Base-by-base conservation (phyloP, 2,797 vertebrate species). In the Alfaro cultratus region DNA sequence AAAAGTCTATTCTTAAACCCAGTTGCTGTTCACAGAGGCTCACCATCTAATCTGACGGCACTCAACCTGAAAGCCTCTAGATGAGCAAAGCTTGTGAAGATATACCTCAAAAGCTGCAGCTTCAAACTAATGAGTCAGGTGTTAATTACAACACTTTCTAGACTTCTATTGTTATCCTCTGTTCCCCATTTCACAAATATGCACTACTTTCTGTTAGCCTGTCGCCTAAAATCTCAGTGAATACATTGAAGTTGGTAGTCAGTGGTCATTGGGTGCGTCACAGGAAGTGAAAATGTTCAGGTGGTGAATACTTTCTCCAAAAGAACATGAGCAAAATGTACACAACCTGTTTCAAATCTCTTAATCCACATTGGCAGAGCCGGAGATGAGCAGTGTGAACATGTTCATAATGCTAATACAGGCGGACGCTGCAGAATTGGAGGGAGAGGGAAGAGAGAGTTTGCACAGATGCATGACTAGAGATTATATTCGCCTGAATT, bases 401-500 rank as follows among this genome's bases (percentile, higher is more conserved):
- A 51, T 43, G 34, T 26, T 74, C 73, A 45, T 53, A 70, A 82
- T 71, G 45, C 10, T 77, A 57, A 77, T 80, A 26, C 53, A 55
- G 45, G 68, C 68, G 21, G 53, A 75, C 7, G 1, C 1, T 41
- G 55, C 12, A 73, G 45, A 74, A 49, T 53, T 49, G 34, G 34
- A 57, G 15, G 11, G 10, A 77, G 45, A 39, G 18, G 2, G 43
- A 12, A 60, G 16, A 23, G 16, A 64, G 13, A 29, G 47, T 78
- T 73, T 43, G 45, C 29, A 21, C 47, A 71, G 73, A 85, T 57
- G 79, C 71, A 53, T 57, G 55, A 57, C 39, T 80, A 71, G 49
- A 74, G 53, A 80, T 64, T 67, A 41, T 71, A 51, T 9, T 43
- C 55, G 72, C 62, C 31, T 78, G 73, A 83, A 75, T 74, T 62